A percentile compares a stretch with the other conserved stretches of the same genome.
phyloP scores from a whole-genome alignment of 2,797 vertebrate species.

The Steatocranus sp. region DNA sequence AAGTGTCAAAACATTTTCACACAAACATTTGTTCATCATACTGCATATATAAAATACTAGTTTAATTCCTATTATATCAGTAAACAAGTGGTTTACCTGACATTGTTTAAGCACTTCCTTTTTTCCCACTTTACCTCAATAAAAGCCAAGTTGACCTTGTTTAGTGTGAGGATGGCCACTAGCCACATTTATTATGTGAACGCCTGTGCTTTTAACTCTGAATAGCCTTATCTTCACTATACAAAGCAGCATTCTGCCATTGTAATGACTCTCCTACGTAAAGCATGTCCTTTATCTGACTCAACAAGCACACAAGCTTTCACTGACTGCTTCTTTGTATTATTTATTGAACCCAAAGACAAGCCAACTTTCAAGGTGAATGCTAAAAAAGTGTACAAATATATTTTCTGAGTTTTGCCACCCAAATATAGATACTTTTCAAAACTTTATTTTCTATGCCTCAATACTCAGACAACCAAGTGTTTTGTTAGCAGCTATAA shows the following conservation, averaged over 20 bases:
- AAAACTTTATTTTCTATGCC: neutral
- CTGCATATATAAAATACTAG: neutral
- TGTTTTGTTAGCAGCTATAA: neutral
- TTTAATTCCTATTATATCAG: neutral
- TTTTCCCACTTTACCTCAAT: neutral
- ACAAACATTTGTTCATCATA: neutral
- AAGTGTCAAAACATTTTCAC: neutral
- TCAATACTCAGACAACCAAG: neutral
- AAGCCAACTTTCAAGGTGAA: conserved; percentile 35
- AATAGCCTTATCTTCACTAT: conserved; percentile 44
- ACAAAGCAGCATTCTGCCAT: conserved; percentile 46
- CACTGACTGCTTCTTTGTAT: conserved; percentile 26
- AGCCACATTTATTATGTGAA: conserved; percentile 24
- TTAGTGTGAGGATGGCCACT: neutral
- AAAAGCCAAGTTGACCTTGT: conserved; percentile 12
- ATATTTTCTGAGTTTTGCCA: neutral
- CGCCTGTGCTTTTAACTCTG: conserved; percentile 17
- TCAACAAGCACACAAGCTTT: conserved; percentile 4
- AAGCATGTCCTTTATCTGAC: conserved; percentile 35
- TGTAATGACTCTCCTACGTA: conserved; percentile 1
- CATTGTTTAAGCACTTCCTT: neutral
- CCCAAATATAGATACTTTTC: neutral
- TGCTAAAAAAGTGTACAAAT: neutral
- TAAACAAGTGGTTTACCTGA: neutral
- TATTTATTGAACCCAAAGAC: conserved; percentile 43